Conservation (phyloP, 2,113 vertebrate species). For the Laticauda colubrina region DNA sequence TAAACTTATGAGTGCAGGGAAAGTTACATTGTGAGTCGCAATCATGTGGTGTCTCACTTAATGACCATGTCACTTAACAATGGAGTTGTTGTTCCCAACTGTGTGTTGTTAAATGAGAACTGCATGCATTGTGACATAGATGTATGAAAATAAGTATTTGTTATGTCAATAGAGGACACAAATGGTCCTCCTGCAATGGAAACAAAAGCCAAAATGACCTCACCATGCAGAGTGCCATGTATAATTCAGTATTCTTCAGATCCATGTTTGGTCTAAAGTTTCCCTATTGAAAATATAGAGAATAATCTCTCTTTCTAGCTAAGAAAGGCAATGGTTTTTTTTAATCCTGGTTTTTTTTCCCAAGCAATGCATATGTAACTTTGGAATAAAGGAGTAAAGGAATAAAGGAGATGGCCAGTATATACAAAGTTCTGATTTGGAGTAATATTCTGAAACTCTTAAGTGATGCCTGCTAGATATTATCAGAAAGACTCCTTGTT, state of each 20-base stretch:
- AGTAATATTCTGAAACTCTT: neutral
- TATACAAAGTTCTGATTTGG: neutral
- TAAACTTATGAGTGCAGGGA: neutral
- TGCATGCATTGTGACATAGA: neutral
- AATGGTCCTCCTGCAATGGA: neutral
- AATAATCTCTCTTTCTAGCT: neutral
- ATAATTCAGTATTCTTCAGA: neutral
- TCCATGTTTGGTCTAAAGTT: neutral
- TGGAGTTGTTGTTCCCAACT: neutral
- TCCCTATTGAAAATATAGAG: neutral
- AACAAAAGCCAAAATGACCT: neutral
- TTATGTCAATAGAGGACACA: neutral
- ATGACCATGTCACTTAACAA: neutral
- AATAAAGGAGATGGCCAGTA: neutral
- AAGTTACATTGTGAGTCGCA: neutral
- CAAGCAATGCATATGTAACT: neutral
- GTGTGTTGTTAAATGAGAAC: neutral
- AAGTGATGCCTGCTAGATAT: neutral
- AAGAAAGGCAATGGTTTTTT: neutral
- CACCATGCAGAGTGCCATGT: neutral
- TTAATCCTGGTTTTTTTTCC: neutral
- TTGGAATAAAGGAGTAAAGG: neutral
- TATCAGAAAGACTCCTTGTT: neutral
- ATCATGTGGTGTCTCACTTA: neutral
- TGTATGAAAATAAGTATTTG: neutral